phyloP scores from a whole-genome alignment of 1,140 invertebrate species.

The Carposina sasakii region DNA sequence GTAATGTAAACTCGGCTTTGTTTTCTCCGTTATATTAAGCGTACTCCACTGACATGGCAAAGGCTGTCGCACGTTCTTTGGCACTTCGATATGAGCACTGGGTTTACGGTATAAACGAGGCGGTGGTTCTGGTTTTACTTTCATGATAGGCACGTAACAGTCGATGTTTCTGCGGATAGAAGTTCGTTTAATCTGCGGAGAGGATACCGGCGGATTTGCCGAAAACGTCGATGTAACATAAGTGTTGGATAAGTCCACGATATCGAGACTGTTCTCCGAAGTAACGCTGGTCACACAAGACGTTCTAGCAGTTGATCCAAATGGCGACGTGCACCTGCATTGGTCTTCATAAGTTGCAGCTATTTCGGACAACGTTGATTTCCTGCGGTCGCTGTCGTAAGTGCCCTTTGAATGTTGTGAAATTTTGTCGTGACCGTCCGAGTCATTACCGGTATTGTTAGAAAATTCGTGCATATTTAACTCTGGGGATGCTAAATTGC shows the following conservation, averaged over 20 bases:
- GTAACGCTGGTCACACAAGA: slow-evolving; percentile 72
- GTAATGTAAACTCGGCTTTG: slow-evolving; percentile 66
- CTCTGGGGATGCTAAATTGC: slow-evolving; percentile 79
- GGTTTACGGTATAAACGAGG: slow-evolving; percentile 63
- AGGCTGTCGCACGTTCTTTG: slow-evolving; percentile 63
- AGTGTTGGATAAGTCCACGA: slow-evolving; percentile 63
- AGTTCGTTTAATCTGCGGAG: slow-evolving; percentile 60
- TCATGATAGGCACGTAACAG: slow-evolving; percentile 52
- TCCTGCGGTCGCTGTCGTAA: slow-evolving; percentile 36
- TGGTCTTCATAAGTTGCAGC: slow-evolving; percentile 79
- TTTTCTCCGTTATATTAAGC: slow-evolving; percentile 63
- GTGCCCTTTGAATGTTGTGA: slow-evolving; percentile 32
- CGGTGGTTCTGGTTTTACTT: slow-evolving; percentile 55
- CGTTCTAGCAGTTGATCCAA: slow-evolving; percentile 79
- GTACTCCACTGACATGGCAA: slow-evolving; percentile 65
- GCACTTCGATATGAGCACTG: slow-evolving; percentile 59
- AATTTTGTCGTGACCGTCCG: slow-evolving; percentile 47
- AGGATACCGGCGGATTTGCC: slow-evolving; percentile 43
- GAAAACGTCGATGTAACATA: slow-evolving; percentile 63
- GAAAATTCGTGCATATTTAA: slow-evolving; percentile 58
- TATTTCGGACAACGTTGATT: slow-evolving; percentile 73
- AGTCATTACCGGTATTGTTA: slow-evolving; percentile 42
- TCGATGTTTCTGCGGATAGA: slow-evolving; percentile 63
- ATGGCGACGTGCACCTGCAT: slow-evolving; percentile 81
- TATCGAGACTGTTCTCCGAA: slow-evolving; percentile 69